Evolutionary conservation across 1,140 invertebrate species (phyloP), one percentile per base, ranked within the genome.

Genomic region (Philotrypesis tridentata): DNA sequence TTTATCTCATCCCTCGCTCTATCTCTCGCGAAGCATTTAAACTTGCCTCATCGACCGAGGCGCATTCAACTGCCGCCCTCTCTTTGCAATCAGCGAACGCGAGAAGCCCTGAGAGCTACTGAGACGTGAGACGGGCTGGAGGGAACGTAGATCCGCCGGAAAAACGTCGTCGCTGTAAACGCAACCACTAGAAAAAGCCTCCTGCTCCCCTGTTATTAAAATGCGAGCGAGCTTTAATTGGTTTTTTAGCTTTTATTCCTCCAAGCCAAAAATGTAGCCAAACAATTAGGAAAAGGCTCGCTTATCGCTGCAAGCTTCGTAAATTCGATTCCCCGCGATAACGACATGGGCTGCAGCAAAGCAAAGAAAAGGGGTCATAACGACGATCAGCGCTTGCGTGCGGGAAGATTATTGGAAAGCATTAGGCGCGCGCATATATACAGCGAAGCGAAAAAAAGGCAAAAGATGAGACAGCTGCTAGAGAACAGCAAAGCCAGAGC

Each of bases 1-100:
- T 65, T 84, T 55, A 61, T 29, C 29, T 68, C 48, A 5, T n/a
- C 43, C 37, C 65, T 31, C 81, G 75, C 72, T 73, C 60, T 21
- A n/a, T 23, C 23, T 75, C 79, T 76, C 82, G 72, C 82, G 81
- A 80, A 74, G 84, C 85, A 85, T 85, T n/a, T 84, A 84, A 85
- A 84, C 33, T 80, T 80, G 55, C 31, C 70, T 73, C 79, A 73
- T 80, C 31, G 70, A 80, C 48, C 37, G 33, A 9, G 14, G 63
- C 25, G n/a, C 48, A 72, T 55, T 68, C 23, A 70, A 70, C 21
- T 33, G 25, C 25, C n/a, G n/a, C 33, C 48, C 7, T 61, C n/a
- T 70, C 25, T 48, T 65, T 43, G 14, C 33, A 40, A 73, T 65
- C 48, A 73, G 8, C 23, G 61, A 27, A 14, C 55, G 23, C 70